Evolutionary conservation across 2,888 invertebrate genomes (phyloP), one percentile per base, ranked within the genome.

Genomic region (Lithosia quadra): DNA sequence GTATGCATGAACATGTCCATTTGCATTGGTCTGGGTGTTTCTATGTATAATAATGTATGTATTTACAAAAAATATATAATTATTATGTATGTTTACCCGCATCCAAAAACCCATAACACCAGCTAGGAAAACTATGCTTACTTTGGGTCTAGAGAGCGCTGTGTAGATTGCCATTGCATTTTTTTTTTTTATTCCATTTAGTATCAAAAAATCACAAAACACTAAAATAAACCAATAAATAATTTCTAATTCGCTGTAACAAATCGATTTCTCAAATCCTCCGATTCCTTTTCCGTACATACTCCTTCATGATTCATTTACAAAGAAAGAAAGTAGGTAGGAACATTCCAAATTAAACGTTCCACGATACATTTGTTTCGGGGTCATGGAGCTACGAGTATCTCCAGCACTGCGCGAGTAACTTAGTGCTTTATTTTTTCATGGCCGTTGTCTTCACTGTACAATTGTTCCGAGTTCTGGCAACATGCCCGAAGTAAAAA

Each of bases 301-400:
- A 59, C 65, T 69, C 62, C 55, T 60, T 59, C 56, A 28, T 21
- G 49, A 55, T 67, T 28, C 56, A 74, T 70, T 74, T 49, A 67
- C 63, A 66, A 68, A 63, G 24, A n/a, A 36, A 21, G 60, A 18
- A 58, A 64, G 67, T 65, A 67, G 53, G 57, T 60, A 68, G 69
- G 63, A 63, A 74, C 72, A 70, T 81, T 81, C 69, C 75, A 72
- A 81, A 81, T 80, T 68, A 79, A 81, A 77, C 67, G 66, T 67
- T 36, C 67, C 63, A 67, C 70, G 60, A 74, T 76, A 79, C 80
- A 76, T 75, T 79, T 75, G 70, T 77, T 79, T 67, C 71, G 18
- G 9, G 57, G 63, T 66, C 65, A 49, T 56, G 34, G 43, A 75
- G 71, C 58, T 73, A 43, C 43, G 15, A 5, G 43, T 43, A 73